A percentile compares a stretch with the other conserved stretches of the same genome.
Evolutionary conservation across 2,888 invertebrate species (phyloP).

Genomic region (Brachyopa scutellaris): DNA sequence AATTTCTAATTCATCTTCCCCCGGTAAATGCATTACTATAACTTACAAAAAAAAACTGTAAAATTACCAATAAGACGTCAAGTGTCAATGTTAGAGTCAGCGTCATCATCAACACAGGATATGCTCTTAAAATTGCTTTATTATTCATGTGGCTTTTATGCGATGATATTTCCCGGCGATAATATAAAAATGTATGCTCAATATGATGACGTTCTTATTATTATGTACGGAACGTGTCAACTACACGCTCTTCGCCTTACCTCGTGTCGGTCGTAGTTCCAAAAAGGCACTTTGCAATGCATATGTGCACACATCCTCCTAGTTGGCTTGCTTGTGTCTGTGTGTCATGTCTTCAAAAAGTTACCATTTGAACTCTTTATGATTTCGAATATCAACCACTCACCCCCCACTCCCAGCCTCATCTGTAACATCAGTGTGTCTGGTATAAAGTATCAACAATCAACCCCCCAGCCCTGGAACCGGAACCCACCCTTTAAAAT

Average conservation of each 20-base stretch:
- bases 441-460: conserved; percentile 60
- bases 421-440: conserved; percentile 15
- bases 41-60: background rate
- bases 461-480: conserved; percentile 5
- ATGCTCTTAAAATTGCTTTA: conserved; percentile 66
- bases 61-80: conserved; percentile 48
- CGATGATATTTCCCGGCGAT: conserved; percentile 63
- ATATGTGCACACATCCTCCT: conserved; percentile 33
- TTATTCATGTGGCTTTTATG: conserved; percentile 71
- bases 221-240: conserved; percentile 72
- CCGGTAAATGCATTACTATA: background rate
- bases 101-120: conserved; percentile 4
- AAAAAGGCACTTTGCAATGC: conserved; percentile 56
- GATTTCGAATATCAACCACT: conserved; percentile 45
- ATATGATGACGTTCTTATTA: conserved; percentile 71
- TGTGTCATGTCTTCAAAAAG: conserved; percentile 31
- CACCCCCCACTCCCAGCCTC: background rate
- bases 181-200: conserved; percentile 69
- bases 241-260: conserved; percentile 34
- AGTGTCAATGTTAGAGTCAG: background rate
- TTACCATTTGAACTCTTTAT: conserved; percentile 68
- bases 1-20: background rate
- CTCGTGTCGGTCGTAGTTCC: conserved; percentile 1
- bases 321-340: background rate
- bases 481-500: conserved; percentile 1